Percentiles rank a stretch among this genome's conserved stretches.
Evolutionary conservation across 2,113 vertebrate genomes (phyloP).

Genomic region (Forbesichthys agassizii): DNA sequence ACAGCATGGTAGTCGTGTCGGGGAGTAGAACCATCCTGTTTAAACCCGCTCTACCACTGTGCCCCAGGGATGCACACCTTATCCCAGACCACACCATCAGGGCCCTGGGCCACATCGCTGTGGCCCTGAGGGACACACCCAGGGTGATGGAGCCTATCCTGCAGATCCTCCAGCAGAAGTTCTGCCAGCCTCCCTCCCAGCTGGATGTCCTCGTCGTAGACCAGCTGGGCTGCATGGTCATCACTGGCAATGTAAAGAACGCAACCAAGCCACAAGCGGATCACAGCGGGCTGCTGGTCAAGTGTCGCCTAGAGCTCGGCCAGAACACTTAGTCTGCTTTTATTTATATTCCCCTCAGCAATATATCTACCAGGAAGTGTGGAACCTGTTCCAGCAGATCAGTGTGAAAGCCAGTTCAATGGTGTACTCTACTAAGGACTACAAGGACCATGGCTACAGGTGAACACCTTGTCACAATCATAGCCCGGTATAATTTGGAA

Average conservation of each 20-base stretch:
- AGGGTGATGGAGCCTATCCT: constrained; percentile 97
- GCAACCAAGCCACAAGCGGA: no score
- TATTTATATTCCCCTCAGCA: constrained; percentile 76
- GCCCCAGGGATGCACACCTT: constrained; percentile 88
- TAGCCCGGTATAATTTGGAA: no score
- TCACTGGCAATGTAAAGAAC: constrained; percentile 88
- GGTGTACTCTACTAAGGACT: constrained; percentile 96
- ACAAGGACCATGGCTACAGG: constrained; percentile 97
- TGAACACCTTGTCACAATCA: constrained; percentile 46
- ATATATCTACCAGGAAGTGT: constrained; percentile 98
- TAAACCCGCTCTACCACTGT: neutral
- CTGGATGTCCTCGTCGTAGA: constrained; percentile 96
- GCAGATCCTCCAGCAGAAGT: constrained; percentile 98
- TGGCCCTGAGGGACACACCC: constrained; percentile 92
- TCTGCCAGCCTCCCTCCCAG: constrained; percentile 97
- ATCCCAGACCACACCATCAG: constrained; percentile 98
- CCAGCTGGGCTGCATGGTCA: constrained; percentile 97
- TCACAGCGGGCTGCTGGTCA: no score
- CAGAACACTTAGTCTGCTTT: no score
- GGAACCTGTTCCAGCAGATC: constrained; percentile 99
- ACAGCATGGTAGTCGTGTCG: neutral
- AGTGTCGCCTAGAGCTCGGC: no score
- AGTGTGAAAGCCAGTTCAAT: constrained; percentile 98
- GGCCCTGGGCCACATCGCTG: constrained; percentile 93
- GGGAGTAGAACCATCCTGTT: neutral